Evolutionary conservation across 2,797 vertebrate genomes (phyloP).

Genomic region (Intellagama lesueurii): DNA sequence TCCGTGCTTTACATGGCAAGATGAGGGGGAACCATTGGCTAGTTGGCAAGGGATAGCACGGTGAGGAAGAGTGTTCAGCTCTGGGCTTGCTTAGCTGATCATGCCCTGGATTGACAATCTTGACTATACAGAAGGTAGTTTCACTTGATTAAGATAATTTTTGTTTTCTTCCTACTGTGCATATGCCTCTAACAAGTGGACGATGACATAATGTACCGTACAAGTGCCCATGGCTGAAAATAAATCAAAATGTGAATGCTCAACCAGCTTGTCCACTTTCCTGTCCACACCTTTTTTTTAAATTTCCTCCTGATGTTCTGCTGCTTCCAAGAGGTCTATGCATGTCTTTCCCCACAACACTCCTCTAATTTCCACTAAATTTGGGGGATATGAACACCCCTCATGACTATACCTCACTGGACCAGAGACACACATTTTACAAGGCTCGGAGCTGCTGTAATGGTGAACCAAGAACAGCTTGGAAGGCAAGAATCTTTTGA

Average conservation of each 20-base stretch:
- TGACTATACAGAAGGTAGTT: background rate
- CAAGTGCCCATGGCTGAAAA: background rate
- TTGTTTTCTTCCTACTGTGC: background rate
- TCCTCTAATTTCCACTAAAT: background rate
- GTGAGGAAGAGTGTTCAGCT: background rate
- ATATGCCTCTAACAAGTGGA: background rate
- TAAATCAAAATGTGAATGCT: background rate
- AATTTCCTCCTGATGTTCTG: background rate
- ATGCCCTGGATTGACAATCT: too few relatives aligned
- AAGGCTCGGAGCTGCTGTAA: background rate
- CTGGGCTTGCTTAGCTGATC: background rate
- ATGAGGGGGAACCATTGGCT: too few relatives aligned
- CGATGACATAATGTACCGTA: background rate
- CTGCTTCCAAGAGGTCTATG: background rate
- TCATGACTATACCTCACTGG: background rate
- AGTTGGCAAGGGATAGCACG: background rate
- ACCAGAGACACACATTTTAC: background rate
- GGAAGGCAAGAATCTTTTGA: constrained; percentile 13
- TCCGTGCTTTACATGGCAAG: too few relatives aligned
- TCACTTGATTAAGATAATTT: constrained; percentile 4
- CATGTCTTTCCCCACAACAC: background rate
- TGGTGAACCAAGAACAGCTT: background rate
- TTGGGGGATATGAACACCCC: background rate
- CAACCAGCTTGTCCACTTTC: background rate
- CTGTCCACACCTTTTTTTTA: background rate